phyloP scores from a whole-genome alignment of 2,113 vertebrate genomes.

The Poicephalus gulielmi region DNA sequence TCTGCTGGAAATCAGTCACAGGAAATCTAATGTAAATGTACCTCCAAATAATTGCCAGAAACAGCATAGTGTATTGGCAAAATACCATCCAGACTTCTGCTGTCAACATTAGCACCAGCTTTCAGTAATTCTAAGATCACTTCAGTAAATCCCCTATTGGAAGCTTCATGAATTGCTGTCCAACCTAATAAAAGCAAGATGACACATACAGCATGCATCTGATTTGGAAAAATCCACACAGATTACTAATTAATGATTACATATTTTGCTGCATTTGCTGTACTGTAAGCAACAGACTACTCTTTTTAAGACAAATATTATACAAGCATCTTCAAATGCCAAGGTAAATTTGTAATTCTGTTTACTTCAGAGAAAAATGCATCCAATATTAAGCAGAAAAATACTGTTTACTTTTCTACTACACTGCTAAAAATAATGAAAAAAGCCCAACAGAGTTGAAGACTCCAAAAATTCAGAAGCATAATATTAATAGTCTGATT shows the following conservation, averaged over 20 bases:
- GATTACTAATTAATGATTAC: background rate
- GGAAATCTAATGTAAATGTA: constrained; percentile 28
- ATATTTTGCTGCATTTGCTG: background rate
- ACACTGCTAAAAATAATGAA: background rate
- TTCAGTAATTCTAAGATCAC: constrained; percentile 79
- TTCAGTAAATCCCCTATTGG: constrained; percentile 60
- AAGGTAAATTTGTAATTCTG: background rate
- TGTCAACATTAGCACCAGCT: constrained; percentile 80
- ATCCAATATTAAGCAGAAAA: background rate
- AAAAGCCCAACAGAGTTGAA: background rate
- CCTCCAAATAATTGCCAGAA: constrained; percentile 75
- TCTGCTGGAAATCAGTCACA: background rate
- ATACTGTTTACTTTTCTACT: background rate
- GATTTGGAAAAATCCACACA: background rate
- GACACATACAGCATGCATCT: background rate
- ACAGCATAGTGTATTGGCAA: constrained; percentile 84
- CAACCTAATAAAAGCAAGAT: constrained; percentile 76
- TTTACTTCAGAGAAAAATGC: background rate
- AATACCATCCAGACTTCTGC: constrained; percentile 71
- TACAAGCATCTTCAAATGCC: background rate
- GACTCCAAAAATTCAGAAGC: background rate
- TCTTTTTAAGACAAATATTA: background rate
- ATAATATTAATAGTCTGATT: background rate
- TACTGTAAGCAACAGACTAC: background rate
- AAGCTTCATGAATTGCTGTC: constrained; percentile 86